Evolutionary conservation across 2,888 invertebrate genomes (phyloP).

Genomic region (Acanthococcus lagerstroemiae): DNA sequence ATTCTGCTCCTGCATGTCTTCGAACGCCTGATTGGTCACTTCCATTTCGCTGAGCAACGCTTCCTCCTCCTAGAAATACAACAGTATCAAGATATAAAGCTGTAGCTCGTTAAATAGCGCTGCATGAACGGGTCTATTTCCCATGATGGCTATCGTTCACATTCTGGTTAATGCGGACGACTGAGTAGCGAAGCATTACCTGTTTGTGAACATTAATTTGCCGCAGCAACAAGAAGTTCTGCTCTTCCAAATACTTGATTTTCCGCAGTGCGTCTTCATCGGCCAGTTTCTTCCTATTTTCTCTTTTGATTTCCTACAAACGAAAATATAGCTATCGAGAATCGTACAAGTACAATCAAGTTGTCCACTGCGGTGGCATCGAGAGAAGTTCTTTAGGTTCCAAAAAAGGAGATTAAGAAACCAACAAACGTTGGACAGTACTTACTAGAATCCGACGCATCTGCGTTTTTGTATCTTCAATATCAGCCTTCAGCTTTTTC

Average conservation of each 20-base stretch:
- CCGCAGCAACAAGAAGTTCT: constrained; percentile 81
- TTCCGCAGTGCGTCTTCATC: constrained; percentile 91
- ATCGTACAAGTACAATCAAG: background rate
- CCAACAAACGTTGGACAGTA: background rate
- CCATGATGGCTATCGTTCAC: no score
- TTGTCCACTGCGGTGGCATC: background rate
- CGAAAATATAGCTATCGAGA: background rate
- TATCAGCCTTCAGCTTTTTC: constrained; percentile 76
- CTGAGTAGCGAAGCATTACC: constrained; percentile 41
- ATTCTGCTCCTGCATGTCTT: constrained; percentile 99
- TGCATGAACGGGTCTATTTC: no score
- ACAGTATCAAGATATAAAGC: background rate
- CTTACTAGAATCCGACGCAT: constrained; percentile 70
- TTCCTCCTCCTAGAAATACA: constrained; percentile 69
- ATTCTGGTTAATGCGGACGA: no score
- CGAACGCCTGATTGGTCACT: constrained; percentile 96
- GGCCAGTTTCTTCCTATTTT: constrained; percentile 77
- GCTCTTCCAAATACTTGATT: constrained; percentile 88
- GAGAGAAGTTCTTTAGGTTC: background rate
- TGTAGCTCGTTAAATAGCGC: no score
- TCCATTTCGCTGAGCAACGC: constrained; percentile 97
- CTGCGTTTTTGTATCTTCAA: constrained; percentile 77
- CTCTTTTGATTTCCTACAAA: constrained; percentile 62
- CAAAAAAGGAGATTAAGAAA: background rate
- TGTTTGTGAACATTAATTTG: constrained; percentile 78